A percentile compares a stretch with the other conserved stretches of the same genome.
phyloP scores from a whole-genome alignment of 2,888 invertebrate species.

The Ptilodon capucinus region DNA sequence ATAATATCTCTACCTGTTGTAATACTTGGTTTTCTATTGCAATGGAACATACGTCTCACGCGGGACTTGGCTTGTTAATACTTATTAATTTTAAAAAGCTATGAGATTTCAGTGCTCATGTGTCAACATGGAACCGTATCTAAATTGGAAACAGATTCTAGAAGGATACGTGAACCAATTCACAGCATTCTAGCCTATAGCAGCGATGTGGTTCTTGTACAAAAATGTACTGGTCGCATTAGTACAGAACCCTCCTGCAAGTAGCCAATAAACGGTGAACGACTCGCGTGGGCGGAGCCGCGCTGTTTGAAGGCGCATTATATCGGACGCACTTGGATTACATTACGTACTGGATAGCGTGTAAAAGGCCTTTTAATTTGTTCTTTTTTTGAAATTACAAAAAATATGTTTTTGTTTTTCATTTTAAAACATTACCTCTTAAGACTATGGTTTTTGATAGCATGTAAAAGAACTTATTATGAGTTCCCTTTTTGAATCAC shows the following conservation, averaged over 20 bases:
- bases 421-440: background rate
- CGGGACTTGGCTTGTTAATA: too few relatives aligned
- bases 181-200: slow-evolving; percentile 22
- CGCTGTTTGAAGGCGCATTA: slow-evolving; percentile 42
- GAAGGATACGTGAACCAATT: slow-evolving; percentile 4
- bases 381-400: slow-evolving; percentile 5
- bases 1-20: too few relatives aligned
- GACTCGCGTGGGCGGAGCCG: slow-evolving; percentile 58
- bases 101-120: background rate
- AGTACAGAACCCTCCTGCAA: slow-evolving; percentile 46
- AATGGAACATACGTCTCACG: too few relatives aligned
- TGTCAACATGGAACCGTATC: background rate
- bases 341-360: slow-evolving; percentile 20
- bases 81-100: too few relatives aligned
- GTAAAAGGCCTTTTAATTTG: slow-evolving; percentile 21
- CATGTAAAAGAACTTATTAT: too few relatives aligned
- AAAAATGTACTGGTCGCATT: slow-evolving; percentile 31
- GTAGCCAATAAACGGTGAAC: slow-evolving; percentile 58
- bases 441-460: too few relatives aligned
- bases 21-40: too few relatives aligned
- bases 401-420: background rate
- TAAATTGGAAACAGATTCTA: background rate
- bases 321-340: slow-evolving; percentile 31
- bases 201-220: slow-evolving; percentile 15
- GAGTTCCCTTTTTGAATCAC: too few relatives aligned